Conservation (phyloP, 2,113 vertebrate species). For the Phalacrocorax brasilianus region DNA sequence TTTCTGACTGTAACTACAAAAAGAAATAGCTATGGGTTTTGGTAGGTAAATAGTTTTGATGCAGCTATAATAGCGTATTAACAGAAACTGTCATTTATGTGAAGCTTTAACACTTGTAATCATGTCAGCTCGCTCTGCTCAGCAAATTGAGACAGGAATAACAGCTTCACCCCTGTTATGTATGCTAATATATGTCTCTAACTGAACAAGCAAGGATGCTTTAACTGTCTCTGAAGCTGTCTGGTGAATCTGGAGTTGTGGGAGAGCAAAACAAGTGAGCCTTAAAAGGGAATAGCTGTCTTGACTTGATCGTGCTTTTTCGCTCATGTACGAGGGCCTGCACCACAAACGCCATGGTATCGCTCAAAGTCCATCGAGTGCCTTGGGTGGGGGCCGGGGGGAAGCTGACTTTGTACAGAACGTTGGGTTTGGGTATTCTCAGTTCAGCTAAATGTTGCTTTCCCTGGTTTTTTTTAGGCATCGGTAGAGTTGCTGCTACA, state of each 20-base stretch:
- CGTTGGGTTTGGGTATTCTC: accelerated
- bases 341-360: accelerated
- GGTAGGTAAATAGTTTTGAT: not conserved
- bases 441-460: not conserved
- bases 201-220: not conserved
- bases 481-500: slow-evolving; percentile 92
- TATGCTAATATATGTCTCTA: not conserved
- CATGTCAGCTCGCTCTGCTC: not conserved
- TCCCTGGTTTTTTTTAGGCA: slow-evolving; percentile 72
- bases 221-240: not conserved
- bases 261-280: not conserved
- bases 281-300: not conserved
- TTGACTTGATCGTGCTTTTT: not conserved
- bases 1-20: not conserved
- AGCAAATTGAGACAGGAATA: not conserved
- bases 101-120: not conserved
- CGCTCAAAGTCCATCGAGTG: not conserved
- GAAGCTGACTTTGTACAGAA: accelerated
- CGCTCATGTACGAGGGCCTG: accelerated
- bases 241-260: not conserved
- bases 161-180: not conserved
- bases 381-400: not conserved
- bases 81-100: accelerated
- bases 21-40: not conserved
- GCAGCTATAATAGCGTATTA: not conserved